Conservation (phyloP, 1,140 invertebrate genomes). For the Euschistus heros region DNA sequence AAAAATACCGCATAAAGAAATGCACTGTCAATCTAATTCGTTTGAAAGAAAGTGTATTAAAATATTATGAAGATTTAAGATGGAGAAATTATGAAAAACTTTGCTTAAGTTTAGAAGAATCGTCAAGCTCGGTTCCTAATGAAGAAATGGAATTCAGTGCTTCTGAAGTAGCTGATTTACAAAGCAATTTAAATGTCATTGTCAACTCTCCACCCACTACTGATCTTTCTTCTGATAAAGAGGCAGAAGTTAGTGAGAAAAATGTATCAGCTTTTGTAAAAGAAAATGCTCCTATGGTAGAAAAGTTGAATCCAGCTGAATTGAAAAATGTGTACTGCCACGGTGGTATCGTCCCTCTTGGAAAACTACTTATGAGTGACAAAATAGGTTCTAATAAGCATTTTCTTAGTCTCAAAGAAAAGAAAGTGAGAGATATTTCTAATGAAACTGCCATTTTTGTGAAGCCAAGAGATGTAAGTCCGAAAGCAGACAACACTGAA, state of each 20-base stretch:
- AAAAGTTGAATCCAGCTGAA: background rate
- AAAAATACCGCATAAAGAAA: constrained; percentile 3
- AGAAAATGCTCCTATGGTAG: background rate
- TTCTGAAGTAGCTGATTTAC: too few species aligned
- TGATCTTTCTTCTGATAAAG: background rate
- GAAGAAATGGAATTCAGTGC: too few species aligned
- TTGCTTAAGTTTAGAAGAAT: too few species aligned
- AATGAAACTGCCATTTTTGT: background rate
- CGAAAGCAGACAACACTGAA: too few species aligned
- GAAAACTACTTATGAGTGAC: background rate
- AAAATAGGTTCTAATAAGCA: background rate
- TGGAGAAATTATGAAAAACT: too few species aligned
- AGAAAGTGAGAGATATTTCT: background rate
- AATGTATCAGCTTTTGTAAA: background rate
- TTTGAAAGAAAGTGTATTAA: background rate
- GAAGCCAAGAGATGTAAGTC: too few species aligned
- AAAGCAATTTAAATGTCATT: too few species aligned
- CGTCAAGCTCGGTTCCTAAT: too few species aligned
- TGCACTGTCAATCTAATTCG: background rate
- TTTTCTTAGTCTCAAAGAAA: constrained; percentile 2
- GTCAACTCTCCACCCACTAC: too few species aligned
- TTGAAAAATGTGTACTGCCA: constrained; percentile 4
- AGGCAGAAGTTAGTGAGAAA: too few species aligned
- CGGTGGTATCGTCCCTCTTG: background rate
- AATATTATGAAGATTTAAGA: too few species aligned